These are phyloP conservation scores for Fulmarus glacialis DNA, from an alignment of 2,113 vertebrate species.

Conservation along the genomic window DNA sequence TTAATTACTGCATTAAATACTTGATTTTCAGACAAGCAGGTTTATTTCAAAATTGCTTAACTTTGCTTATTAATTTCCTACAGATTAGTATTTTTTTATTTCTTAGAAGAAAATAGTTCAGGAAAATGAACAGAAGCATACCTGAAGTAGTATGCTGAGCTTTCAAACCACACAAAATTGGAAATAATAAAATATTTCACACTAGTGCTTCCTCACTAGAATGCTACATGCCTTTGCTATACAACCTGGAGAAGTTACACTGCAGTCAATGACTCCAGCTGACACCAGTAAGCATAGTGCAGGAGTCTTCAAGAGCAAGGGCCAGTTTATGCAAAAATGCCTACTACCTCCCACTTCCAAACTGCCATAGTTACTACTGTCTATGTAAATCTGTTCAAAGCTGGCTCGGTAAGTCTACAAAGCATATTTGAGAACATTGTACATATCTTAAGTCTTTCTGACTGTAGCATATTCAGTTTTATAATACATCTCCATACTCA, in stretches of 20 bases:
- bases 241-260: background rate
- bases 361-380: fast-evolving
- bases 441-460: background rate
- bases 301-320: background rate
- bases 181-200: background rate
- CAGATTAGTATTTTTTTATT: background rate
- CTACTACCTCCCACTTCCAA: background rate
- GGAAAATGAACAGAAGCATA: background rate
- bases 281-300: background rate
- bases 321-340: background rate
- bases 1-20: background rate
- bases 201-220: background rate
- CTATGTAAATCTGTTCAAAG: background rate
- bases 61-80: background rate
- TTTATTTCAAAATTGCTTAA: background rate
- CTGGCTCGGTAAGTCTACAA: background rate
- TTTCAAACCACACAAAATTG: background rate
- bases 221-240: background rate
- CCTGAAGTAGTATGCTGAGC: background rate
- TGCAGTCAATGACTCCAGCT: background rate
- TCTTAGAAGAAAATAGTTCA: background rate
- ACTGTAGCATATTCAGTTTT: background rate
- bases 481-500: background rate
- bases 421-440: background rate
- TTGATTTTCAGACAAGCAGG: background rate